Evolutionary conservation across 2,888 invertebrate species (phyloP), one percentile per base, ranked within the genome.

Genomic region (Biston stratarius): DNA sequence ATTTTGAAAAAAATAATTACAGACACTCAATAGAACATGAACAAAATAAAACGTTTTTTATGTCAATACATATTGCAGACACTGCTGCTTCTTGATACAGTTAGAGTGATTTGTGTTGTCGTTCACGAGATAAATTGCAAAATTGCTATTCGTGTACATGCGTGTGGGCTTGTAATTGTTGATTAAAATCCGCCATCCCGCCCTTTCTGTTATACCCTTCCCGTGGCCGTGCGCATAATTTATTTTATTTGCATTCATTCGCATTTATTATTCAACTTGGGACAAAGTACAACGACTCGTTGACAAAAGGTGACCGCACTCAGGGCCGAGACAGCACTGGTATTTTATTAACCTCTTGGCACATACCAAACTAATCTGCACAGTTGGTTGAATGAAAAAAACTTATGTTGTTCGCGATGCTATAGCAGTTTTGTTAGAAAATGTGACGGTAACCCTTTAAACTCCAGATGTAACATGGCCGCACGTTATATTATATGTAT

Each of bases 181-280:
- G 36, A 51, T 48, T 55, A 51, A 51, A 57, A 63, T 14, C 48
- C 34, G 49, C 14, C 24, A 56, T 12, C 56, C 8, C 38, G 36
- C 15, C 36, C 45, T 38, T 51, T 44, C 7, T 45, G 56, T 11
- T 14, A 7, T 36, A 61, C 52, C 42, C 56, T 48, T 56, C 10
- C 14, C 40, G 36, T 6, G 33, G 34, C 44, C 11, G 15, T 24
- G 38, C 34, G 33, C 11, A 58, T 58, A 52, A 58, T 58, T 64
- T 64, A 64, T 64, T 64, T 64, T 38, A 52, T 55, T 42, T 11
- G 40, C 55, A 55, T 60, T 48, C 40, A 52, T 24, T 24, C 24
- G 3, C 24, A 24, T 24, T 24, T 24, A 38, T 52, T 51, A 58
- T 40, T 47, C 14, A 40, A 49, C 38, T 59, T 12, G 14, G 58